Percentiles rank a stretch among this genome's conserved stretches.
These are phyloP conservation scores for Tanaodytes sp. DNA, from an alignment of 2,888 invertebrate genomes.

Conservation along the genomic window DNA sequence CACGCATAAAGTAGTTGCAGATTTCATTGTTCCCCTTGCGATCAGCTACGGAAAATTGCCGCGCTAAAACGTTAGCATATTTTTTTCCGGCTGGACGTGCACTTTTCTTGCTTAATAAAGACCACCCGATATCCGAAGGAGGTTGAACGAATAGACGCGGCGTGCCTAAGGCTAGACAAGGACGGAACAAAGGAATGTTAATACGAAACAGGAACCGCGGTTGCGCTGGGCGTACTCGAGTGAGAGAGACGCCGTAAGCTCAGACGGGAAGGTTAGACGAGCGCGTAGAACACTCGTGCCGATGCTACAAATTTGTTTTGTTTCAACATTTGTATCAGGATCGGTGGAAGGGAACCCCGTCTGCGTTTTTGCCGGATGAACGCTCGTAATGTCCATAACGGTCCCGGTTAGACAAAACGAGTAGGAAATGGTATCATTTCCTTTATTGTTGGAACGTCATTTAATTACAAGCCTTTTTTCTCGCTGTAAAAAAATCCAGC, in stretches of 20 bases:
- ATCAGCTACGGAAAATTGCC: slow-evolving; percentile 33
- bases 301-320: slow-evolving; percentile 36
- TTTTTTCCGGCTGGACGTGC: slow-evolving; percentile 15
- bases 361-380: slow-evolving; percentile 24
- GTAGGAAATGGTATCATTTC: slow-evolving; percentile 33
- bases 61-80: slow-evolving; percentile 12
- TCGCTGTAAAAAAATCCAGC: slow-evolving; percentile 1
- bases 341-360: not conserved
- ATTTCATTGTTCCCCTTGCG: no score
- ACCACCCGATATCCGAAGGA: slow-evolving; percentile 39
- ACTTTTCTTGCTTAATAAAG: slow-evolving; percentile 35
- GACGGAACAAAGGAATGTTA: slow-evolving; percentile 46
- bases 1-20: no score
- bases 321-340: slow-evolving; percentile 28
- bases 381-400: slow-evolving; percentile 20
- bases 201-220: slow-evolving; percentile 37
- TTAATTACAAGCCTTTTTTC: slow-evolving; percentile 22
- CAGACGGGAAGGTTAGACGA: slow-evolving; percentile 1
- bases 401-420: slow-evolving; percentile 23
- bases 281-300: slow-evolving; percentile 14
- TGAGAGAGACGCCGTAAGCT: slow-evolving; percentile 23
- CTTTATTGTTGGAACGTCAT: slow-evolving; percentile 23
- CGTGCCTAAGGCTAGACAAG: slow-evolving; percentile 35
- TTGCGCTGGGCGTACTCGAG: slow-evolving; percentile 10
- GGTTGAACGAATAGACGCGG: slow-evolving; percentile 28